Conservation (phyloP, 2,797 vertebrate genomes). For the Ciconia nigra region DNA sequence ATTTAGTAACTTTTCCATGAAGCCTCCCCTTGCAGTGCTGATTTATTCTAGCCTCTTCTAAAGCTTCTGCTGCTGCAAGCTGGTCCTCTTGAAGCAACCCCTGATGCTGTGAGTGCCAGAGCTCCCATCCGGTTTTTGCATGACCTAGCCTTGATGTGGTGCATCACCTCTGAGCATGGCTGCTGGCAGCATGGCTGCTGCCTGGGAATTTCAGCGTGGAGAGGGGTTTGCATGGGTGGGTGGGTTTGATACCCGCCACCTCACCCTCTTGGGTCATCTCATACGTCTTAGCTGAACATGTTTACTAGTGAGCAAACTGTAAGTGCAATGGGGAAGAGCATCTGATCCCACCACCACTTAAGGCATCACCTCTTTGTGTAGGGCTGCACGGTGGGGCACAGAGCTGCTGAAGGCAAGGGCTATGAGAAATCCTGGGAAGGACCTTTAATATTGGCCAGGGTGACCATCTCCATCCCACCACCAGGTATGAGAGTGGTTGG, state of each 20-base stretch:
- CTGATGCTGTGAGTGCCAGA: background rate
- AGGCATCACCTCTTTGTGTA: background rate
- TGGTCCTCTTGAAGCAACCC: background rate
- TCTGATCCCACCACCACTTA: too few relatives aligned
- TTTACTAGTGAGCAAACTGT: background rate
- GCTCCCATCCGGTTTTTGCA: background rate
- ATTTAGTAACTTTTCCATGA: background rate
- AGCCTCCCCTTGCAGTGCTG: background rate
- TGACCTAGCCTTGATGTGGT: background rate
- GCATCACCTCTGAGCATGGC: background rate
- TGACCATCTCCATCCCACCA: rapidly evolving
- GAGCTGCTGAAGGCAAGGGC: background rate
- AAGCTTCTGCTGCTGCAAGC: background rate
- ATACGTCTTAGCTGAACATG: background rate
- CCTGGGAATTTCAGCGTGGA: background rate
- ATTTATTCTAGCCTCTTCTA: background rate
- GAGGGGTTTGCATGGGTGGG: background rate
- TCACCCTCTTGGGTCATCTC: background rate
- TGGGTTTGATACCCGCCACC: background rate
- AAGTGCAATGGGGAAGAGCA: background rate
- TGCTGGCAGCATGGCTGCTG: background rate
- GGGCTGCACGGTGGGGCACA: background rate
- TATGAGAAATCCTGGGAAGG: background rate
- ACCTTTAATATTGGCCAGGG: background rate
- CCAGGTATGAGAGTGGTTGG: rapidly evolving